Evolutionary conservation across 2,113 vertebrate genomes (phyloP).

Genomic region (Cynopterus brachyotis): DNA sequence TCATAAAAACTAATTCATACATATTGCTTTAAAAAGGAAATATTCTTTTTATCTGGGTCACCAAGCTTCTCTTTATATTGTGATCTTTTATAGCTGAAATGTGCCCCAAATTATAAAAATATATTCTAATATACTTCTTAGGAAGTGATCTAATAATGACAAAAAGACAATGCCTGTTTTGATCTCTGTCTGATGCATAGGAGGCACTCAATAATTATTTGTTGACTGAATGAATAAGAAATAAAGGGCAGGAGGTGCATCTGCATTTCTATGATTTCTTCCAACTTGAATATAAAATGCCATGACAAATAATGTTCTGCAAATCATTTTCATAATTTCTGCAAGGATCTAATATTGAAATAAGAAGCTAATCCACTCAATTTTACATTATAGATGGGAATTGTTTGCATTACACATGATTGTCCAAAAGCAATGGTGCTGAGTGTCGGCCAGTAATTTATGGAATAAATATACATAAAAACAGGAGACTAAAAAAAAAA

Average conservation of each 20-base stretch:
- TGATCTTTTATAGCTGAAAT: not conserved
- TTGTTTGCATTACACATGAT: not conserved
- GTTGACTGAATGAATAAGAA: not conserved
- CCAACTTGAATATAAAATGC: not conserved
- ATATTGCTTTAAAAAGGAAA: not conserved
- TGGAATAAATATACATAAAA: not conserved
- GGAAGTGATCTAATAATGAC: not conserved
- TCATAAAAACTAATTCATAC: not conserved
- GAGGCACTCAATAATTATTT: not conserved
- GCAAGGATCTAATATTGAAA: slow-evolving; percentile 27
- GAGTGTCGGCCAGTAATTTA: not conserved
- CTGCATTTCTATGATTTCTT: not conserved
- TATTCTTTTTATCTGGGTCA: not conserved
- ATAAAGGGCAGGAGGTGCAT: not conserved
- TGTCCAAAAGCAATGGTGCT: not conserved
- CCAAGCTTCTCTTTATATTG: not conserved
- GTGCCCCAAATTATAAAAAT: not conserved
- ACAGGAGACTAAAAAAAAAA: not conserved
- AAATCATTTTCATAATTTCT: not conserved
- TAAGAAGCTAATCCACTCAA: not conserved
- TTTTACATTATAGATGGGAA: not conserved
- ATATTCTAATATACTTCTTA: not conserved
- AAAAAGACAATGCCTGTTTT: not conserved
- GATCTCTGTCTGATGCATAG: not conserved
- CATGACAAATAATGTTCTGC: not conserved